A percentile compares a stretch with the other conserved stretches of the same genome.
Evolutionary conservation across 2,113 vertebrate genomes (phyloP).

Genomic region (cat (Felis catus)): DNA sequence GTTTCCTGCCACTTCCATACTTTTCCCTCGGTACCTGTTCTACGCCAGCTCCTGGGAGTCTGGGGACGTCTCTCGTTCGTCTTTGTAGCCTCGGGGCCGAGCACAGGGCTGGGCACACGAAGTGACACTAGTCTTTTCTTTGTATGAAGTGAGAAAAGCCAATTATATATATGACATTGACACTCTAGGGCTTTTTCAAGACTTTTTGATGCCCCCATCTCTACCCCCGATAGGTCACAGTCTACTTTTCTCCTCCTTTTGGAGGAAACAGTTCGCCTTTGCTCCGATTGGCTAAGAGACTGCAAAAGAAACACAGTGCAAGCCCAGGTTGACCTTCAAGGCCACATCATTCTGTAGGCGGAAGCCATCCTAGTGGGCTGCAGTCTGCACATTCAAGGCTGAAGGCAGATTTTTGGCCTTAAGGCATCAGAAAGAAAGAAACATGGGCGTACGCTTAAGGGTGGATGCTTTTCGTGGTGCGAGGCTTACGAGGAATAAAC

Average conservation of each 20-base stretch:
- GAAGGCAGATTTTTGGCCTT: neutral
- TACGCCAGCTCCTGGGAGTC: neutral
- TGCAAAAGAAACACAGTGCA: neutral
- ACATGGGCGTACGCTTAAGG: neutral
- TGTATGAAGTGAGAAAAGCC: neutral
- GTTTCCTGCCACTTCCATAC: fast-evolving
- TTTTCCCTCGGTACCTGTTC: neutral
- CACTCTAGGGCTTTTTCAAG: neutral
- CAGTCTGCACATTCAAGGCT: neutral
- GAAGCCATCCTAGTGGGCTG: neutral
- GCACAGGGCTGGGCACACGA: neutral
- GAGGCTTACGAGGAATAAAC: neutral
- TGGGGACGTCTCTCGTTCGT: neutral
- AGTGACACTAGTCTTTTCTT: neutral
- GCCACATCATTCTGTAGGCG: fast-evolving
- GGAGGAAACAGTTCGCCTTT: neutral
- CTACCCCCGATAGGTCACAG: too few species aligned
- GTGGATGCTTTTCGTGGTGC: neutral
- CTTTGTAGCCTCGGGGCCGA: neutral
- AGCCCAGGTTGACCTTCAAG: neutral
- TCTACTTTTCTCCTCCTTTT: neutral
- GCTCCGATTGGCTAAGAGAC: neutral
- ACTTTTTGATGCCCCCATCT: too few species aligned
- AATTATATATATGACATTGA: neutral
- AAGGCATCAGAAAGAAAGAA: neutral